These are phyloP conservation scores for Steromphala cineraria DNA, from an alignment of 2,888 invertebrate genomes.

Conservation along the genomic window DNA sequence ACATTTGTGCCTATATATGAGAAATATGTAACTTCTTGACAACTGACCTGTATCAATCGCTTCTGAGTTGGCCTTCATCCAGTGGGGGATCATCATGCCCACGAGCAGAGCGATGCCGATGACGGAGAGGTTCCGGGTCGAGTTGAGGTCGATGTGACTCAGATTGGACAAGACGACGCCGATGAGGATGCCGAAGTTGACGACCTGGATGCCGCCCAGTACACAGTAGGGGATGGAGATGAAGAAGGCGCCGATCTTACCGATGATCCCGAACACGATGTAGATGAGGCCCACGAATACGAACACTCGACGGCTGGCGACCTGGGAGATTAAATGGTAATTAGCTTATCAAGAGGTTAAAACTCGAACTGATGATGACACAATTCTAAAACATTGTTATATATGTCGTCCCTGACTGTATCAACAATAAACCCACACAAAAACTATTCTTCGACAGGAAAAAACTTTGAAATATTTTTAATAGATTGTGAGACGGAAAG, in stretches of 20 bases:
- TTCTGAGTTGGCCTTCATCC: slow-evolving; percentile 43
- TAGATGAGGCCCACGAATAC: slow-evolving; percentile 72
- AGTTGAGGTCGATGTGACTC: slow-evolving; percentile 82
- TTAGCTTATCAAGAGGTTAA: too few relatives aligned
- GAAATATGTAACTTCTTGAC: too few relatives aligned
- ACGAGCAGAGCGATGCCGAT: slow-evolving; percentile 90
- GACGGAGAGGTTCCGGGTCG: slow-evolving; percentile 89
- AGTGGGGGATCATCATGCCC: slow-evolving; percentile 79
- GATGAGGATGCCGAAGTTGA: slow-evolving; percentile 57
- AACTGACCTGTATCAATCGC: slow-evolving; percentile 42
- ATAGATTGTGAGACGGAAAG: too few relatives aligned
- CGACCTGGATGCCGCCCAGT: slow-evolving; percentile 68
- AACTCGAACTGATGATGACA: too few relatives aligned
- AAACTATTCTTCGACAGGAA: too few relatives aligned
- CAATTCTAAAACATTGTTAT: too few relatives aligned
- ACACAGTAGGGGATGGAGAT: slow-evolving; percentile 76
- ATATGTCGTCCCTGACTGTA: too few relatives aligned
- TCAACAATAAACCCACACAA: too few relatives aligned
- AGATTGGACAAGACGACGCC: slow-evolving; percentile 60
- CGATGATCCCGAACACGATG: slow-evolving; percentile 71
- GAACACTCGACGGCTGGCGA: slow-evolving; percentile 74
- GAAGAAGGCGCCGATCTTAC: slow-evolving; percentile 75
- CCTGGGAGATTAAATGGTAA: slow-evolving; percentile 48
- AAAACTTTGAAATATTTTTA: too few relatives aligned
- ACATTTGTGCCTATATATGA: too few relatives aligned